These are phyloP conservation scores for Paradoxurus hermaphroditus DNA, from an alignment of 2,113 vertebrate genomes.

Conservation along the genomic window DNA sequence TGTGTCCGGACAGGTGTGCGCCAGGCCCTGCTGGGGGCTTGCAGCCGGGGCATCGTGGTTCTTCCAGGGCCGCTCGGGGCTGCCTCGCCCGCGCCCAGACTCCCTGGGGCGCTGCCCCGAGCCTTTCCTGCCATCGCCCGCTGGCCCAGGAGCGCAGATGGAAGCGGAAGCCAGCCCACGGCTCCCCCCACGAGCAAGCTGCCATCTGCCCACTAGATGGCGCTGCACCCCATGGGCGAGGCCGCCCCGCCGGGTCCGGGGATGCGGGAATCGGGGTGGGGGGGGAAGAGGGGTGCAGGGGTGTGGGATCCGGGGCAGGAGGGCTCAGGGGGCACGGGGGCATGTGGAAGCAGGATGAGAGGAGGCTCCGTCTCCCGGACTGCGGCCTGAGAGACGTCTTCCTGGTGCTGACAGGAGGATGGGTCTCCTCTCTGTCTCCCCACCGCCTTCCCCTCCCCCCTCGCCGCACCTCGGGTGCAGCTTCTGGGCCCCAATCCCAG, in stretches of 20 bases:
- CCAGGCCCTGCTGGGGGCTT: too few species aligned
- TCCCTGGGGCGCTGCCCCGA: not conserved
- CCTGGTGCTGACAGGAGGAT: not conserved
- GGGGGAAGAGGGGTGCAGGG: not conserved
- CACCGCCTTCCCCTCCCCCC: too few species aligned
- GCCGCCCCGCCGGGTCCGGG: rapidly evolving
- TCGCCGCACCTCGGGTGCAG: not conserved
- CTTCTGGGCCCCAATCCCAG: not conserved
- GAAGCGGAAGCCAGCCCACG: not conserved
- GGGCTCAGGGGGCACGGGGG: rapidly evolving
- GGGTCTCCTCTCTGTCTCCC: not conserved
- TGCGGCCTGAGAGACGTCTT: not conserved
- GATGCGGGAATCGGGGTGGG: rapidly evolving
- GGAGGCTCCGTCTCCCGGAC: rapidly evolving
- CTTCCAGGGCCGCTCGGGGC: not conserved
- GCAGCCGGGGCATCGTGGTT: too few species aligned
- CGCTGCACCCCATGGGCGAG: not conserved
- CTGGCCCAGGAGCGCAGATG: not conserved
- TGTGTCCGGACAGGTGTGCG: rapidly evolving
- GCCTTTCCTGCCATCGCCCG: not conserved
- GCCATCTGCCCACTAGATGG: conserved; percentile 75
- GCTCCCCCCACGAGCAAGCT: rapidly evolving
- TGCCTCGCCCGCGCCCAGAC: not conserved
- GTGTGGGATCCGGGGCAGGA: not conserved
- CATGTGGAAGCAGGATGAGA: not conserved